Conservation (phyloP, 1,140 invertebrate species). For the Ylistrum balloti region DNA sequence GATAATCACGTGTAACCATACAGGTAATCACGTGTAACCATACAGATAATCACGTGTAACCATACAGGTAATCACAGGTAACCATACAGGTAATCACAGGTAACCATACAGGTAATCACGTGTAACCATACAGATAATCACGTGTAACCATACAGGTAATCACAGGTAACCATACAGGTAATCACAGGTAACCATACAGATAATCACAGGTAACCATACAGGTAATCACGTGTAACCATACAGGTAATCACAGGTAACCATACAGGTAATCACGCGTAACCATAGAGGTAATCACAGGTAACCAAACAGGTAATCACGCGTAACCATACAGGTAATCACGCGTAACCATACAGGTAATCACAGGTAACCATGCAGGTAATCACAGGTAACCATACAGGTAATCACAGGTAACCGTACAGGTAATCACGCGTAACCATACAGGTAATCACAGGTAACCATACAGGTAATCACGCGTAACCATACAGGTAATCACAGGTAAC, state of each 20-base stretch:
- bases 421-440: not conserved
- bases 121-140: no score
- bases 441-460: not conserved
- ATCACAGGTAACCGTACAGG: not conserved
- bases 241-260: not conserved
- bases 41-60: no score
- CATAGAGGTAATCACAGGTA: not conserved
- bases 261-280: not conserved
- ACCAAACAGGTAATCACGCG: not conserved
- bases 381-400: not conserved
- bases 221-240: not conserved
- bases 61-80: no score
- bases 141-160: no score
- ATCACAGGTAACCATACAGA: no score
- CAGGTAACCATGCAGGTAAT: not conserved
- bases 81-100: no score
- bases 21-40: no score
- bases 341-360: not conserved
- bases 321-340: not conserved
- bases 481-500: not conserved
- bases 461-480: not conserved
- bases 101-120: no score
- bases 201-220: no score
- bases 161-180: no score
- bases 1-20: no score